phyloP scores from a whole-genome alignment of 2,113 vertebrate species.

The Ranitomeya imitator region DNA sequence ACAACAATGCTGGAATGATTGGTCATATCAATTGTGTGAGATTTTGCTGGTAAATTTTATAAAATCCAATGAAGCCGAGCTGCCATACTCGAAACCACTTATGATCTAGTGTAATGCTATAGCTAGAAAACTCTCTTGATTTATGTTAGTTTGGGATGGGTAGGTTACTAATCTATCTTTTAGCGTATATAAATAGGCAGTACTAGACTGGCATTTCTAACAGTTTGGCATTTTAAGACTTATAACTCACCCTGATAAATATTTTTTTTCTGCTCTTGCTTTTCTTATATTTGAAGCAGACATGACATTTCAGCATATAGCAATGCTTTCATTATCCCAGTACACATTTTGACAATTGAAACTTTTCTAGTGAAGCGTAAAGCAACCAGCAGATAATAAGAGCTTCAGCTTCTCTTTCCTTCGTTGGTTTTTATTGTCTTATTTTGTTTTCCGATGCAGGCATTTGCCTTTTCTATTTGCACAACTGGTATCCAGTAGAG shows the following conservation, averaged over 20 bases:
- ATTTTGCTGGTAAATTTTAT: too few species aligned
- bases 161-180: neutral
- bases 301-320: constrained; percentile 31
- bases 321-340: constrained; percentile 44
- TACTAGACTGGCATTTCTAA: neutral
- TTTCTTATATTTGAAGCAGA: neutral
- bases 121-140: neutral
- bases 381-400: constrained; percentile 44
- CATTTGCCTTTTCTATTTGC: constrained; percentile 48
- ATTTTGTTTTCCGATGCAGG: constrained; percentile 38
- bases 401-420: constrained; percentile 33
- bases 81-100: too few species aligned
- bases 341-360: constrained; percentile 46
- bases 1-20: too few species aligned
- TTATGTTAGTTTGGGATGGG: neutral
- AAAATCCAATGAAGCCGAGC: too few species aligned
- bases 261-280: neutral
- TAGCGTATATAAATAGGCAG: neutral
- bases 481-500: constrained; percentile 55
- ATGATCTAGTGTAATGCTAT: too few species aligned
- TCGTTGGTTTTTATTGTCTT: constrained; percentile 56
- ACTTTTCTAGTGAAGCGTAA: constrained; percentile 45
- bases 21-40: too few species aligned
- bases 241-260: constrained; percentile 3
- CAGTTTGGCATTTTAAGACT: neutral